A percentile compares a stretch with the other conserved stretches of the same genome.
These are phyloP conservation scores for Nowickia ferox DNA, from an alignment of 2,888 invertebrate genomes.

Conservation along the genomic window DNA sequence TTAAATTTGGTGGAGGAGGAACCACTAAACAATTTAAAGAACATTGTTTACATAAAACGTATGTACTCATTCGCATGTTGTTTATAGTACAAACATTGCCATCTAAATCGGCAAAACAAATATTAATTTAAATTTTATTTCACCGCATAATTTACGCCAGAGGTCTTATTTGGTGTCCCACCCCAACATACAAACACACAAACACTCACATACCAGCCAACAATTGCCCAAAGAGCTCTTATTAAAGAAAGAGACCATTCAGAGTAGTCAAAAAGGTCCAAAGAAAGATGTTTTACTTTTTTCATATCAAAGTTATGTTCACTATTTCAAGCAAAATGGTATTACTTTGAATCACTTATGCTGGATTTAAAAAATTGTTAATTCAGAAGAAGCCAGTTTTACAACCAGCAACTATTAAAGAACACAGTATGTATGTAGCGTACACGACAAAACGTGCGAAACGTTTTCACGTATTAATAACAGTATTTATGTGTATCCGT, in stretches of 20 bases:
- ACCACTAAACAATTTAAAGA: neutral
- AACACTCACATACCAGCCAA: neutral
- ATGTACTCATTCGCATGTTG: neutral
- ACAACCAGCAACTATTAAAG: too few species aligned
- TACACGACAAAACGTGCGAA: too few species aligned
- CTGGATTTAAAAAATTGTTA: too few species aligned
- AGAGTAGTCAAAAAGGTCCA: too few species aligned
- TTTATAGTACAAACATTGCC: slow-evolving; percentile 17
- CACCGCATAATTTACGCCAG: neutral
- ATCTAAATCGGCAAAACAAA: neutral
- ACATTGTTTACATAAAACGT: neutral
- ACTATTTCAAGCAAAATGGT: too few species aligned
- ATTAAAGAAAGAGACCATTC: neutral
- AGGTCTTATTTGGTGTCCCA: neutral
- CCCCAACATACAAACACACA: neutral
- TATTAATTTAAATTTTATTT: neutral
- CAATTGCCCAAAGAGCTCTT: slow-evolving; percentile 15
- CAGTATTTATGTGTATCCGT: too few species aligned
- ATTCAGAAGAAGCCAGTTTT: too few species aligned
- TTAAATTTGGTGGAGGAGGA: slow-evolving; percentile 12
- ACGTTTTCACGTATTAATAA: too few species aligned
- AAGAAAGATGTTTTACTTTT: too few species aligned
- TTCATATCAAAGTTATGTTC: too few species aligned
- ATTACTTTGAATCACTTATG: too few species aligned
- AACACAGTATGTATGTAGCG: too few species aligned